Conservation (phyloP, 2,888 invertebrate genomes). For the Diarsia brunnea region DNA sequence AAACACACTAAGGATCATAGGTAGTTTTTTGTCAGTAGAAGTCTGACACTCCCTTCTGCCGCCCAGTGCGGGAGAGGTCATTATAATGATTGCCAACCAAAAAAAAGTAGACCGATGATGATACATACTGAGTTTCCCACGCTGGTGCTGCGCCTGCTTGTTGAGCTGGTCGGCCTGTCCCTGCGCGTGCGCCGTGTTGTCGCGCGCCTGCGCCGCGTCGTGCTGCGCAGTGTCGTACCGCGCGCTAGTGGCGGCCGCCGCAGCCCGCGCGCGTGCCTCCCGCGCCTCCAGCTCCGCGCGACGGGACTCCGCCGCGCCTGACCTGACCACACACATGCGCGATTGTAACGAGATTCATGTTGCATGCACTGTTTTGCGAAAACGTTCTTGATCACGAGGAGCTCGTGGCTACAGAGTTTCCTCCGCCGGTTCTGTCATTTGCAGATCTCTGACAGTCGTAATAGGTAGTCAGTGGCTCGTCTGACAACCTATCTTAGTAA, state of each 20-base stretch:
- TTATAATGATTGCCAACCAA: too few relatives aligned
- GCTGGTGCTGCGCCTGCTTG: conserved; percentile 66
- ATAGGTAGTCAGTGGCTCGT: too few relatives aligned
- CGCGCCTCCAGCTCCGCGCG: conserved; percentile 71
- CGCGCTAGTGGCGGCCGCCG: conserved; percentile 74
- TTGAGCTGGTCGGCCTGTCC: conserved; percentile 71
- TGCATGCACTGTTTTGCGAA: not conserved
- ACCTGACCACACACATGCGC: conserved; percentile 47
- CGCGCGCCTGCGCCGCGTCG: conserved; percentile 81
- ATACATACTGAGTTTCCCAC: conserved; percentile 71
- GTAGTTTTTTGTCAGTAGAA: too few relatives aligned
- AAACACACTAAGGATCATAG: too few relatives aligned
- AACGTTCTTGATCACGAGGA: not conserved
- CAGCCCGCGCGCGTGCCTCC: conserved; percentile 65
- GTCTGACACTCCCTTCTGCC: too few relatives aligned
- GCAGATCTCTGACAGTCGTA: too few relatives aligned
- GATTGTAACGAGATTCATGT: not conserved
- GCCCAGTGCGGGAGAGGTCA: too few relatives aligned
- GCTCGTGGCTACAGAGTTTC: too few relatives aligned
- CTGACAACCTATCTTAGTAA: too few relatives aligned
- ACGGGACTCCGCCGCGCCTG: conserved; percentile 72
- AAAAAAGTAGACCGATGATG: not conserved
- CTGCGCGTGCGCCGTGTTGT: conserved; percentile 71
- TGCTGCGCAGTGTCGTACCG: conserved; percentile 82
- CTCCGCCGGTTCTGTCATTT: too few relatives aligned